Percentiles rank a stretch among this genome's conserved stretches.
phyloP scores from a whole-genome alignment of 2,888 invertebrate species.

The Zhuqinia jingwanae region DNA sequence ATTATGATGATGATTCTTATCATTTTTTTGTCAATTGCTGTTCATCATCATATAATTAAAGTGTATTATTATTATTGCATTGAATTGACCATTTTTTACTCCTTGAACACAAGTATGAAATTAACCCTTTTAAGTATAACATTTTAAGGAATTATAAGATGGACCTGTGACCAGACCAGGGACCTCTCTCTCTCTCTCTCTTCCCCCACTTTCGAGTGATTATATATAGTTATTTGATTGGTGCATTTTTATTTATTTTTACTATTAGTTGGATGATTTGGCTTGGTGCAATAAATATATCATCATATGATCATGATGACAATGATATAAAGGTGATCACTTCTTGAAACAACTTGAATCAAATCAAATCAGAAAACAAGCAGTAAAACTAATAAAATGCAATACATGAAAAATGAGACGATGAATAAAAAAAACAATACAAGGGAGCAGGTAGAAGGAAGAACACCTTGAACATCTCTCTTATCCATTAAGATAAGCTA shows the following conservation, averaged over 20 bases:
- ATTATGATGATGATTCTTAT: constrained; percentile 63
- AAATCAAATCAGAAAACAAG: constrained; percentile 16
- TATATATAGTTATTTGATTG: constrained; percentile 18
- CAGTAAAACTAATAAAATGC: constrained; percentile 51
- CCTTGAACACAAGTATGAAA: constrained; percentile 11
- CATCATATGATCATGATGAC: neutral
- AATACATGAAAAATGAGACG: constrained; percentile 55
- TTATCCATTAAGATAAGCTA: constrained; percentile 46
- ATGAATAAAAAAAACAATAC: constrained; percentile 58
- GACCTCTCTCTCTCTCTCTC: neutral
- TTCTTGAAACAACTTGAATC: no score
- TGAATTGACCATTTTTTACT: neutral
- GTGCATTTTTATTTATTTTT: constrained; percentile 31
- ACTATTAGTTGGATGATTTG: constrained; percentile 8
- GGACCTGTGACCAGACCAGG: constrained; percentile 58
- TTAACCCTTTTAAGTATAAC: neutral
- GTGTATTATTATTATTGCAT: constrained; percentile 56
- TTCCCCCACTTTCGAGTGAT: no score
- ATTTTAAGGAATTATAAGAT: constrained; percentile 45
- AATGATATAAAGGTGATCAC: no score
- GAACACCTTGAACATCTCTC: constrained; percentile 57
- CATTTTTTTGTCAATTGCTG: constrained; percentile 56
- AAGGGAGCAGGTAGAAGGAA: constrained; percentile 53
- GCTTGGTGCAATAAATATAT: constrained; percentile 4
- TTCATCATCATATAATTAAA: constrained; percentile 62